Conservation (phyloP, 2,113 vertebrate species). For the Aptenodytes forsteri region DNA sequence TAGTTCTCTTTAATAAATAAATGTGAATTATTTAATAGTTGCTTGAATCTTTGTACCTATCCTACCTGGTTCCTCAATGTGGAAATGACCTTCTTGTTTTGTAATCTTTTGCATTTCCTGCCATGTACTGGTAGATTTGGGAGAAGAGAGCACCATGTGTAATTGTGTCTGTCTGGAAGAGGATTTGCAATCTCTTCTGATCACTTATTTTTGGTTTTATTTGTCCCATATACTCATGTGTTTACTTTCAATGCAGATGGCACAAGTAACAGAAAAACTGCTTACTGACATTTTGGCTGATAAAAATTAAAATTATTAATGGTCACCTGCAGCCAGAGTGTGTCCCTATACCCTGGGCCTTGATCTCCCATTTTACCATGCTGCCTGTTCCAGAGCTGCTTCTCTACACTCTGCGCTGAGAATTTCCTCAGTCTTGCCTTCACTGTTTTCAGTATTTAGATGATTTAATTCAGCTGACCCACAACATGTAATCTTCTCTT, state of each 20-base stretch:
- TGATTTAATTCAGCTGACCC: neutral
- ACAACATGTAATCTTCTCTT: neutral
- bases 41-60: neutral
- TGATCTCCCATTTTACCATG: neutral
- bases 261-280: neutral
- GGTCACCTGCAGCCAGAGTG: neutral
- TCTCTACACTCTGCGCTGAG: neutral
- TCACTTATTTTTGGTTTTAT: neutral
- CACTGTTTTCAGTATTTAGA: neutral
- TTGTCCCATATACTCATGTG: neutral
- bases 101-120: neutral
- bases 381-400: neutral
- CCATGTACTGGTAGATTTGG: neutral
- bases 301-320: neutral
- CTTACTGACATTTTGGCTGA: neutral
- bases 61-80: neutral
- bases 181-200: neutral
- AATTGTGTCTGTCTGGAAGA: neutral
- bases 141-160: fast-evolving
- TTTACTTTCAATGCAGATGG: neutral
- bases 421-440: neutral
- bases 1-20: neutral
- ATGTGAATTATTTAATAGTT: neutral
- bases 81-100: neutral
- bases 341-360: neutral